phyloP scores from a whole-genome alignment of 2,888 invertebrate genomes.

The Megaustenia siamemsis region DNA sequence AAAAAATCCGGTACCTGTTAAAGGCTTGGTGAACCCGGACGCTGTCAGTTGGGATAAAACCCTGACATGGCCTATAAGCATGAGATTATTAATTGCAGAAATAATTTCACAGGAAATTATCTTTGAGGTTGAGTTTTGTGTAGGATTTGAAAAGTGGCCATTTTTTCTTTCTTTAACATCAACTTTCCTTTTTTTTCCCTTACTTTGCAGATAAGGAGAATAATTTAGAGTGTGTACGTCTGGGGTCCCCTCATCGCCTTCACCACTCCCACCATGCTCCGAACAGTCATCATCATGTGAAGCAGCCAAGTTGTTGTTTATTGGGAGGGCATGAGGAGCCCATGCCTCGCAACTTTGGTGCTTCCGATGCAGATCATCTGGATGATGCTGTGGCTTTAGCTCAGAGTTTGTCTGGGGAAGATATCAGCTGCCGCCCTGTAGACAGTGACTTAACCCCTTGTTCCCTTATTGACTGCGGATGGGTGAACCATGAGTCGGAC shows the following conservation, averaged over 20 bases:
- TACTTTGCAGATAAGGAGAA: conserved; percentile 45
- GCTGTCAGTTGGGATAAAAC: too few species aligned
- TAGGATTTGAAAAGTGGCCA: too few species aligned
- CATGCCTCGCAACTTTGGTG: neutral
- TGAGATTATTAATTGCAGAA: too few species aligned
- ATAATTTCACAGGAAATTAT: too few species aligned
- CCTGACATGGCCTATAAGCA: too few species aligned
- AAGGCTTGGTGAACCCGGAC: too few species aligned
- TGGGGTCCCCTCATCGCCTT: neutral
- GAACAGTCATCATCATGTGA: conserved; percentile 4
- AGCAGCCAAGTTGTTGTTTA: neutral
- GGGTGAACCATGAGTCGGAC: conserved; percentile 4
- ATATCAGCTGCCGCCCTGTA: neutral
- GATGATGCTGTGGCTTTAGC: conserved; percentile 41
- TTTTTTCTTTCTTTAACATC: too few species aligned
- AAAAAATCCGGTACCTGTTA: too few species aligned
- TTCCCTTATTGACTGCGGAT: conserved; percentile 24
- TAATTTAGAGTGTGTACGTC: neutral
- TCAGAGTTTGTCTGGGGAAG: neutral
- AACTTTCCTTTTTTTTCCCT: neutral
- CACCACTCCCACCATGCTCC: conserved; percentile 5
- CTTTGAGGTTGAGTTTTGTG: too few species aligned
- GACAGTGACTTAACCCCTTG: neutral
- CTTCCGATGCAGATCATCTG: conserved; percentile 18
- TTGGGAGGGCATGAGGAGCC: conserved; percentile 11